Conservation (phyloP, 2,113 vertebrate species). For the Pogona vitticeps region DNA sequence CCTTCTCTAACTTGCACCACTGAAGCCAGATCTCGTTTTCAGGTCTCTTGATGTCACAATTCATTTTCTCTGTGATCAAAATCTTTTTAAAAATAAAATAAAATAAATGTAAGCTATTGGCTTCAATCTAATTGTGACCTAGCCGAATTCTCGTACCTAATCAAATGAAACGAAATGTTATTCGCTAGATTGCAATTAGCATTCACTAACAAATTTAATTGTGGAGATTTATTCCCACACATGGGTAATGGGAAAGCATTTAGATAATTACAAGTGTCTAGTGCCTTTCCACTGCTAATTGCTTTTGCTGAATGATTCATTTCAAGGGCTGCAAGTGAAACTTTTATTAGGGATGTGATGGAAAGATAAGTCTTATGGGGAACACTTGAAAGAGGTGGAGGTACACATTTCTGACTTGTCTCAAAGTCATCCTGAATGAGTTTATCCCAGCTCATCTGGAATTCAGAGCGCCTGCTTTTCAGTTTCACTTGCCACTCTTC, state of each 20-base stretch:
- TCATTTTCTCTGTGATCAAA: slow-evolving; percentile 46
- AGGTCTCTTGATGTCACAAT: slow-evolving; percentile 37
- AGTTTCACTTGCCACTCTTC: neutral
- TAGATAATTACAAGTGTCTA: slow-evolving; percentile 79
- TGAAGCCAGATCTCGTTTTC: slow-evolving; percentile 27
- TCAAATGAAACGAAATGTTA: slow-evolving; percentile 74
- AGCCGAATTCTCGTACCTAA: slow-evolving; percentile 76
- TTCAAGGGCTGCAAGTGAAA: slow-evolving; percentile 70
- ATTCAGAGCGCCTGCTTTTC: neutral
- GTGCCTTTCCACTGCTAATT: slow-evolving; percentile 74
- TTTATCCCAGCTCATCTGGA: neutral
- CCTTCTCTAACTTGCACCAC: neutral
- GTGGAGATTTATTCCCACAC: slow-evolving; percentile 76
- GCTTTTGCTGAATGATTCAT: slow-evolving; percentile 72
- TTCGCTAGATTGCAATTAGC: slow-evolving; percentile 77
- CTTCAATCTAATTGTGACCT: slow-evolving; percentile 74
- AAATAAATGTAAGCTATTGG: slow-evolving; percentile 53
- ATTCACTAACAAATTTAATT: slow-evolving; percentile 78
- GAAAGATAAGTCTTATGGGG: slow-evolving; percentile 3
- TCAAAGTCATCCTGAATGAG: slow-evolving; percentile 3
- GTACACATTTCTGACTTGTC: slow-evolving; percentile 25
- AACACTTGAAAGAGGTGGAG: slow-evolving; percentile 33
- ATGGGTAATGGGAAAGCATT: slow-evolving; percentile 79
- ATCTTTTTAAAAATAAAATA: slow-evolving; percentile 15
- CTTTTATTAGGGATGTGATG: slow-evolving; percentile 56